Evolutionary conservation across 2,888 invertebrate genomes (phyloP), one percentile per base, ranked within the genome.

Genomic region (Peribatodes rhomboidaria): DNA sequence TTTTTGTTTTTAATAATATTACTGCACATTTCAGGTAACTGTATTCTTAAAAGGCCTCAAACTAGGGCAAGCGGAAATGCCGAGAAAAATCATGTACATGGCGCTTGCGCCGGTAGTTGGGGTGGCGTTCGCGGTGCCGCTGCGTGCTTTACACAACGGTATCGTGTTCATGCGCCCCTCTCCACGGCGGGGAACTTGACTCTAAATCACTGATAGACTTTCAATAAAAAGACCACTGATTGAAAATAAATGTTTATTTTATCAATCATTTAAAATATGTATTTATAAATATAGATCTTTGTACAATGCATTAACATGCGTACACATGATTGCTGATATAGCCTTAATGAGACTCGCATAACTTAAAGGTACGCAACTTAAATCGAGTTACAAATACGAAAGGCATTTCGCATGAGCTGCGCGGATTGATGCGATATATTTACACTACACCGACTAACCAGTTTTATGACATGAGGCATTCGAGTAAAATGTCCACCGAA

Each of bases 231-330:
- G 61, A 73, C 71, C 69, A 78, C 65, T 84, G 85, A 86, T 87
- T 90, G 87, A 92, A 90, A 92, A 92, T 92, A 92, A 88, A 86
- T 87, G 84, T 92, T 92, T 93, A 92, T 90, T 92, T 81, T 89
- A 90, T 92, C 90, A 92, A 92, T 92, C 89, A 87, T 87, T 91
- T 89, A 89, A 86, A 88, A 89, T 90, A 50, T 50, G 35, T 50
- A 87, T 88, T 88, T 82, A 92, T 91, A 92, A 91, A 92, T 92
- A 92, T 90, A 88, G 85, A 88, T 87, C 87, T 91, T 92, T 93
- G 92, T 93, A 93, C 93, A 92, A 88, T 88, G 88, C 86, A 87
- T 83, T 81, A 75, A 84, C 82, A 87, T 87, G 88, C 87, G 84
- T 87, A 87, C 87, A 86, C 84, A 81, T 85, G 83, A 85, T 84